Evolutionary conservation across 92 coral and sea anemone species (phyloP).

Genomic region (Bergia sp.): DNA sequence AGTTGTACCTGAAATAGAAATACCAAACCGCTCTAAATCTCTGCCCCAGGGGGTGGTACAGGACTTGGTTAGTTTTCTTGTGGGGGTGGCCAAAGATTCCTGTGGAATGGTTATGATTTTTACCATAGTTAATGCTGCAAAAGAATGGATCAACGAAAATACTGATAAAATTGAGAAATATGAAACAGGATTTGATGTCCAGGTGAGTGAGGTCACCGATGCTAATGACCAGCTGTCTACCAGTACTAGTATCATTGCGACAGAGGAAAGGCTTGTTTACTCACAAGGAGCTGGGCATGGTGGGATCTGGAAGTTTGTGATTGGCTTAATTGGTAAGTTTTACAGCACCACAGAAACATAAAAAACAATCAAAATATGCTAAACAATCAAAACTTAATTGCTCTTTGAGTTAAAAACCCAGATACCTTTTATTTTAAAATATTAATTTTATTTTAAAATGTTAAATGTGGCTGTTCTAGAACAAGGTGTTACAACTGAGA

Average conservation of each 20-base stretch:
- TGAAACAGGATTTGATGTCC: slow-evolving; percentile 31
- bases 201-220: not conserved
- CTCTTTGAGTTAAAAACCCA: not conserved
- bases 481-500: too few relatives aligned
- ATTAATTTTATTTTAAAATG: too few relatives aligned
- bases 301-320: slow-evolving; percentile 83
- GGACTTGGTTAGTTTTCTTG: slow-evolving; percentile 59
- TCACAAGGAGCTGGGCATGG: slow-evolving; percentile 52
- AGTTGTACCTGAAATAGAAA: slow-evolving; percentile 65
- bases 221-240: not conserved
- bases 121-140: slow-evolving; percentile 67
- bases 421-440: not conserved
- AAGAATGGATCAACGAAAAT: slow-evolving; percentile 71
- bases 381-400: not conserved
- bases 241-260: not conserved
- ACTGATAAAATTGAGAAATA: slow-evolving; percentile 30
- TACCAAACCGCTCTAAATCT: slow-evolving; percentile 78
- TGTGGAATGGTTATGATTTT: slow-evolving; percentile 87
- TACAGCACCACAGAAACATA: not conserved
- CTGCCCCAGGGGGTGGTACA: slow-evolving; percentile 56
- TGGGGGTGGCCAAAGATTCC: slow-evolving; percentile 53
- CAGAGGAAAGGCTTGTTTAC: slow-evolving; percentile 27
- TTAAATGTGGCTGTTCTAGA: too few relatives aligned
- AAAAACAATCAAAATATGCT: not conserved
- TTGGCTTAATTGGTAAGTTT: slow-evolving; percentile 79